Percentiles rank a stretch among this genome's conserved stretches.
phyloP scores from a whole-genome alignment of 2,113 vertebrate species.

The Scortum barcoo region DNA sequence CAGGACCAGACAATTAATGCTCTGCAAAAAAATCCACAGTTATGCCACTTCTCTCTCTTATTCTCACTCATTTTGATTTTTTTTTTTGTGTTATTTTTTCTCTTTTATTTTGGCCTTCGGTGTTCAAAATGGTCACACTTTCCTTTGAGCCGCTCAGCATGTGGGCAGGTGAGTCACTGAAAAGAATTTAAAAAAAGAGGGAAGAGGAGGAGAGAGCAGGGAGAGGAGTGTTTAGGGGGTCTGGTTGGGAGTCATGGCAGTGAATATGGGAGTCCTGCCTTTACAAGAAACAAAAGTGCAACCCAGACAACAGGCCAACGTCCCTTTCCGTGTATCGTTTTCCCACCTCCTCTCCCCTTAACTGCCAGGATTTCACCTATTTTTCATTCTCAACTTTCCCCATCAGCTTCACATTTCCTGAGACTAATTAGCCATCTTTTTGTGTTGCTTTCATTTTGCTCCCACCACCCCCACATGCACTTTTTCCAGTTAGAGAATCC shows the following conservation, averaged over 20 bases:
- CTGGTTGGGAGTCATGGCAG: background rate
- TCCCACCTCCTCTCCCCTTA: background rate
- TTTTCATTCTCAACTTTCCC: conserved; percentile 29
- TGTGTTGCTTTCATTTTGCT: conserved; percentile 48
- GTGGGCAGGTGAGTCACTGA: conserved; percentile 63
- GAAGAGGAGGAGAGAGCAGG: background rate
- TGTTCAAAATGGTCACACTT: conserved; percentile 26
- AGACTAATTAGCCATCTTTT: conserved; percentile 72
- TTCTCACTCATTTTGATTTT: background rate
- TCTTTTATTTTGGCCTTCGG: conserved; percentile 15
- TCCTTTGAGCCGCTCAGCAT: conserved; percentile 33
- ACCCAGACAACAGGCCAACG: too few species aligned
- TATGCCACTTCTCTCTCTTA: background rate
- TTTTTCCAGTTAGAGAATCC: conserved; percentile 49
- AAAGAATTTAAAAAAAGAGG: conserved; percentile 40
- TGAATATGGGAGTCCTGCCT: background rate
- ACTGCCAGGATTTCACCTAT: conserved; percentile 5
- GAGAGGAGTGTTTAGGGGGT: conserved; percentile 1
- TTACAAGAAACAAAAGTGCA: background rate
- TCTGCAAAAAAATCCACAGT: background rate
- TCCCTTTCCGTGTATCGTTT: background rate
- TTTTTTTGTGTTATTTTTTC: background rate
- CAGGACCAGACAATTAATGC: background rate
- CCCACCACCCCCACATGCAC: conserved; percentile 51
- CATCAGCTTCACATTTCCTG: conserved; percentile 45